Base-by-base conservation (phyloP, 2,797 vertebrate species). In the Protosalanx chinensis region DNA sequence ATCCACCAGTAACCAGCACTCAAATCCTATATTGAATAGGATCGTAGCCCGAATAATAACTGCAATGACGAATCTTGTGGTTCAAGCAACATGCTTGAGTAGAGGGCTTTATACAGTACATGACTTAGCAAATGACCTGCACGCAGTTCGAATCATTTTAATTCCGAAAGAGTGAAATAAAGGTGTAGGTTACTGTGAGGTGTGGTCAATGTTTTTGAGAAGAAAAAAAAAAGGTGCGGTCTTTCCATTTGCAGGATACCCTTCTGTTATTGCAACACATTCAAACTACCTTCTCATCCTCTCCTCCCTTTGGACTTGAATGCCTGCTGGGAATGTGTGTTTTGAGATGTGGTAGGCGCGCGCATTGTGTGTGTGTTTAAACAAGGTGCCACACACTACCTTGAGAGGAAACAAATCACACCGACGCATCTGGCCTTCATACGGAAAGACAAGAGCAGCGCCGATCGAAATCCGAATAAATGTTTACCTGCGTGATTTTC, bases 391-490 rank as follows among this genome's bases (percentile, higher is more conserved):
- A 63, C 67, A 70, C 68, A 53, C 68, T 57, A 60, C 51, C 65
- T 30, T 18, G 20, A 13, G 51, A 62, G 61, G 63, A 20, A 27
- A 60, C 70, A n/a, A 59, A 70, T 72, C 51, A 74, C 27, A 58
- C 59, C 12, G 58, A 64, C 33, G 23, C 58, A 53, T 30, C 58
- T 20, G 37, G 53, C 64, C 69, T 80, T 58, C 64, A 49, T 64
- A 62, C 37, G 62, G 59, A 75, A 72, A 72, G 74, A 27, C 69
- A 70, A 75, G 68, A 73, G 78, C 73, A 12, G n/a, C 6, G 32
- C 68, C 51, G 68, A 79, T 81, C 64, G 58, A 76, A 80, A 86
- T 76, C 70, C 68, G 68, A 73, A 79, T 82, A 75, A 79, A 82
- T 79, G 81, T 87, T 79, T 73, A 75, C 72, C 64, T 37, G 67